Percentiles rank a stretch among this genome's conserved stretches.
Conservation (phyloP, 2,797 vertebrate species). For the Anabas testudineus region DNA sequence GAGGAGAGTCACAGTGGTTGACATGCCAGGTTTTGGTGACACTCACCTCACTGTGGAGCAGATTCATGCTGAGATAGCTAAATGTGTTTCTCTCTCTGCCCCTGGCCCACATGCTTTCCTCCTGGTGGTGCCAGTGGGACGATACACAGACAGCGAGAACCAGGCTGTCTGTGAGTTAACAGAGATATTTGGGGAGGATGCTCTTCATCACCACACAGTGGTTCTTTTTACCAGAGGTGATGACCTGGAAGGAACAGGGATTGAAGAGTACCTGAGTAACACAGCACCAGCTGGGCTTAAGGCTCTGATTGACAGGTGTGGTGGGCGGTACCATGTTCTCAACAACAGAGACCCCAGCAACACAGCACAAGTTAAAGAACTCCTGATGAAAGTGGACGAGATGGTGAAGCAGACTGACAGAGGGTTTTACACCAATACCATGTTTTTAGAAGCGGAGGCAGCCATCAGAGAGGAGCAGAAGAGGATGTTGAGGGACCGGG, state of each 20-base stretch:
- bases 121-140: conserved; percentile 84
- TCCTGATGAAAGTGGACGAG: conserved; percentile 76
- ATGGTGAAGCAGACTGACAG: conserved; percentile 68
- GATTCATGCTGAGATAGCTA: conserved; percentile 77
- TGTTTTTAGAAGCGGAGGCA: conserved; percentile 78
- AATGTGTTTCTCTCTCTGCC: conserved; percentile 80
- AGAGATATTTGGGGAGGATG: conserved; percentile 78
- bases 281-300: conserved; percentile 70
- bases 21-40: conserved; percentile 86
- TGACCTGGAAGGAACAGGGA: conserved; percentile 72
- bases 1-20: conserved; percentile 77
- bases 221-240: conserved; percentile 84
- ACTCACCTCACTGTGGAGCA: conserved; percentile 72
- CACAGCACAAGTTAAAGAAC: conserved; percentile 69
- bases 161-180: conserved; percentile 67
- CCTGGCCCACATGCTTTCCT: conserved; percentile 88
- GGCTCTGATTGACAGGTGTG: conserved; percentile 78
- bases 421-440: conserved; percentile 75
- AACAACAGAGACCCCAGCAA: conserved; percentile 79
- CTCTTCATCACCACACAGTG: conserved; percentile 75
- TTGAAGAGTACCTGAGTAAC: conserved; percentile 73
- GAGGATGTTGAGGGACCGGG: conserved; percentile 65
- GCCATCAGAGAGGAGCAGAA: conserved; percentile 79
- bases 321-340: conserved; percentile 80
- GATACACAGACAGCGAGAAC: conserved; percentile 81